Evolutionary conservation across 2,113 vertebrate species (phyloP).

Genomic region (Astatoreochromis straeleni): DNA sequence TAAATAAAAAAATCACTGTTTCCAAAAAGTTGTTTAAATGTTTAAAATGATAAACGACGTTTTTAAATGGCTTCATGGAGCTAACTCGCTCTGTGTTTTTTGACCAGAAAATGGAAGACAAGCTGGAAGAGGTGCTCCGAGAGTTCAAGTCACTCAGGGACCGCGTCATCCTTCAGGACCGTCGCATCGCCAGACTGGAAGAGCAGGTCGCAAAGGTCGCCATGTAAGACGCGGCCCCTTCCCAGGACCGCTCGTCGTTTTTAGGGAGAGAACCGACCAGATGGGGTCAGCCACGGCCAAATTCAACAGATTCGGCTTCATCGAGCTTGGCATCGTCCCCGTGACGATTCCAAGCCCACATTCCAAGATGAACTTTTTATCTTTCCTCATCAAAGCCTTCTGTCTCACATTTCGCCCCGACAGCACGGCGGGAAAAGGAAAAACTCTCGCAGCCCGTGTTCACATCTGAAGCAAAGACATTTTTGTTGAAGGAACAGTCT

Average conservation of each 20-base stretch:
- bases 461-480: conserved; percentile 72
- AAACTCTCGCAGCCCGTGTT: conserved; percentile 55
- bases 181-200: conserved; percentile 93
- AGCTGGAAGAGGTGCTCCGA: conserved; percentile 92
- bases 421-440: conserved; percentile 7
- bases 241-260: neutral
- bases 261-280: conserved; percentile 34
- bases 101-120: conserved; percentile 87
- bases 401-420: conserved; percentile 48
- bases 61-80: neutral
- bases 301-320: conserved; percentile 62
- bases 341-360: conserved; percentile 61
- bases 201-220: conserved; percentile 89
- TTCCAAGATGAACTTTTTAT: conserved; percentile 77
- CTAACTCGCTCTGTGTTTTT: neutral
- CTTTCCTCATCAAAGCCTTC: conserved; percentile 61
- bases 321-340: conserved; percentile 59
- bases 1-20: neutral
- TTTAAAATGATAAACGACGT: neutral
- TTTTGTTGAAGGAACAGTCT: conserved; percentile 65
- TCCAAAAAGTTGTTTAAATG: neutral
- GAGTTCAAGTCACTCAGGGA: conserved; percentile 96
- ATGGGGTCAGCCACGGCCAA: conserved; percentile 62
- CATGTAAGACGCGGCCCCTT: conserved; percentile 68
- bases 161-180: conserved; percentile 88